Percentiles rank a stretch among this genome's conserved stretches.
phyloP scores from a whole-genome alignment of 2,113 vertebrate genomes.

The Tragelaphus scriptus region DNA sequence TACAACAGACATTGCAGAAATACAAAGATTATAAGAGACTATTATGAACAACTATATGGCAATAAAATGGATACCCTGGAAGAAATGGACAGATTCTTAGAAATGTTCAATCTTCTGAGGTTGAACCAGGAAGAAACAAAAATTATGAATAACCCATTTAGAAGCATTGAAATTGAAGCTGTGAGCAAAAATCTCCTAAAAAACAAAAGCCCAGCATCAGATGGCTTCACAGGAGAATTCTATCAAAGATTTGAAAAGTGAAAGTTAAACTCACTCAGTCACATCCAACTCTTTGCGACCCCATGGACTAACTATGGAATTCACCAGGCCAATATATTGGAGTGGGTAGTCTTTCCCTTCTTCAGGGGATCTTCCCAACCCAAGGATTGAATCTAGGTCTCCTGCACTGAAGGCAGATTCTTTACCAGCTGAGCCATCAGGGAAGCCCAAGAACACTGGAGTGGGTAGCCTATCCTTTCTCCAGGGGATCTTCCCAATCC shows the following conservation, averaged over 20 bases:
- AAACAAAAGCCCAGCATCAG: background rate
- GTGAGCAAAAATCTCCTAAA: background rate
- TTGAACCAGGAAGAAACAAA: background rate
- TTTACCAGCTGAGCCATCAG: background rate
- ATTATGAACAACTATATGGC: background rate
- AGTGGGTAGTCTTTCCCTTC: background rate
- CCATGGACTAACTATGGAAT: background rate
- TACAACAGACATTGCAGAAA: background rate
- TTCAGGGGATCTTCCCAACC: background rate
- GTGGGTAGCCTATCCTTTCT: background rate
- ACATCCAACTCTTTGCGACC: background rate
- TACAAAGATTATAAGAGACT: background rate
- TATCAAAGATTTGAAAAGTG: background rate
- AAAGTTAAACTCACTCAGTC: background rate
- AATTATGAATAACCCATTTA: background rate
- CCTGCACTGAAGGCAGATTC: background rate
- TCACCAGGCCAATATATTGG: background rate
- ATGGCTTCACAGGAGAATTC: background rate
- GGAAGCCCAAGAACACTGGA: background rate
- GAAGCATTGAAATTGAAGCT: background rate
- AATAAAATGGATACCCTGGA: background rate
- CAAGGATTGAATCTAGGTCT: background rate
- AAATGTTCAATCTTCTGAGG: background rate
- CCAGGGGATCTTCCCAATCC: background rate
- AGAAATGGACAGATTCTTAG: background rate